phyloP scores from a whole-genome alignment of 1,140 invertebrate species.

The Lepeophtheirus salmonis region DNA sequence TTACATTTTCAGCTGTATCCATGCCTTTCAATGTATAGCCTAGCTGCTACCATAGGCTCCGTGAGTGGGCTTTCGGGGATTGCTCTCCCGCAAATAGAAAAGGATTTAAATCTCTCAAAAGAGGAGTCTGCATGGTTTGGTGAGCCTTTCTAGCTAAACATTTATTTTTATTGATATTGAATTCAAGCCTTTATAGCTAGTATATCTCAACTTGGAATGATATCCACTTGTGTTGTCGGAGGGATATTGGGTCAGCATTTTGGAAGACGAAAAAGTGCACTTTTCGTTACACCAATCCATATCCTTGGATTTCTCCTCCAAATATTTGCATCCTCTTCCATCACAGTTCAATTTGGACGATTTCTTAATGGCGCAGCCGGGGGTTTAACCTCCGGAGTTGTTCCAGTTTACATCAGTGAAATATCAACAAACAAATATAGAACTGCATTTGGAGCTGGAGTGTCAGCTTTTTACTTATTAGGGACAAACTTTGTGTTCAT shows the following conservation, averaged over 20 bases:
- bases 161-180: no score
- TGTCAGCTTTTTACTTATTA: background rate
- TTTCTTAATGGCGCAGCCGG: slow-evolving; percentile 1
- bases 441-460: slow-evolving; percentile 15
- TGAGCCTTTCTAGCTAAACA: no score
- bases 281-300: background rate
- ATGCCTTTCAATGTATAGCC: background rate
- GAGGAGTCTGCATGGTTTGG: background rate
- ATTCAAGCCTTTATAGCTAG: no score
- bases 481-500: background rate
- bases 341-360: background rate
- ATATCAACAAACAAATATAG: background rate
- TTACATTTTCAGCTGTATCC: background rate
- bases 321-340: background rate
- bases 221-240: slow-evolving; percentile 9
- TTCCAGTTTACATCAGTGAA: slow-evolving; percentile 13
- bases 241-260: slow-evolving; percentile 4
- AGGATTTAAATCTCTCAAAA: background rate
- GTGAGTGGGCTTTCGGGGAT: background rate
- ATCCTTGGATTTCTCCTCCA: slow-evolving; percentile 5
- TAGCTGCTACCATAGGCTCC: background rate
- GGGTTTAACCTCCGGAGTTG: background rate
- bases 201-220: slow-evolving; percentile 4
- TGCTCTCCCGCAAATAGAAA: background rate
- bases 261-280: background rate